Base-by-base conservation (phyloP, 2,888 invertebrate species). In the Ophraella communa region DNA sequence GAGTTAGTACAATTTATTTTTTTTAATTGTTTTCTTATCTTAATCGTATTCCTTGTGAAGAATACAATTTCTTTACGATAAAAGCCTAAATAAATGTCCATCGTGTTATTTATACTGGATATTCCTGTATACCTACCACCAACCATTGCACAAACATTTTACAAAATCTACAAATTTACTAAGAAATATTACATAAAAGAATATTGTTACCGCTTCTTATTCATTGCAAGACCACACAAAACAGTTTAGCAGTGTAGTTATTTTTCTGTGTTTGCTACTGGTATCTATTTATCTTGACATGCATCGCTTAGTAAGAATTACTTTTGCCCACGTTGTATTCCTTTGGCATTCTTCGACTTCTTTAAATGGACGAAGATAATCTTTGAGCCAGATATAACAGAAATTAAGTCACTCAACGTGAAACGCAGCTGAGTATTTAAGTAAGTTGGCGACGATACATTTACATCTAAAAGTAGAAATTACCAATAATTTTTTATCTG, bases 321-420 rank as follows among this genome's bases (percentile, higher is more conserved):
- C 58, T 52, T 44, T 57, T 60, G 47, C 60, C 60, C 60, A 60
- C 60, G 60, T 52, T 33, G 52, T 42, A 60, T 60, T 52, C 60
- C 30, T 52, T 52, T 60, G n/a, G 52, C 59, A 59, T 59, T 59
- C 60, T 60, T 33, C 44, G 35, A 60, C 45, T 57, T 57, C 56
- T 57, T 30, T 30, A 45, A 57, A 35, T 58, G 49, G 49, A 52
- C 44, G 44, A 42, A 60, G 60, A 60, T 53, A 60, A 60, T 60
- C 60, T 52, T 27, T 18, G n/a, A n/a, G 33, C 20, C 49, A 30
- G 23, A 20, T 57, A 60, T 42, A 60, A 60, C 30, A 60, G 60
- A 30, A 60, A 60, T 60, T 53, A 60, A 53, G 27, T 23, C n/a
- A 10, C 7, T 24, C 18, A 10, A 24, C 8, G 30, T 20, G 52